phyloP scores from a whole-genome alignment of 2,888 invertebrate species.

The Saturnia japonica region DNA sequence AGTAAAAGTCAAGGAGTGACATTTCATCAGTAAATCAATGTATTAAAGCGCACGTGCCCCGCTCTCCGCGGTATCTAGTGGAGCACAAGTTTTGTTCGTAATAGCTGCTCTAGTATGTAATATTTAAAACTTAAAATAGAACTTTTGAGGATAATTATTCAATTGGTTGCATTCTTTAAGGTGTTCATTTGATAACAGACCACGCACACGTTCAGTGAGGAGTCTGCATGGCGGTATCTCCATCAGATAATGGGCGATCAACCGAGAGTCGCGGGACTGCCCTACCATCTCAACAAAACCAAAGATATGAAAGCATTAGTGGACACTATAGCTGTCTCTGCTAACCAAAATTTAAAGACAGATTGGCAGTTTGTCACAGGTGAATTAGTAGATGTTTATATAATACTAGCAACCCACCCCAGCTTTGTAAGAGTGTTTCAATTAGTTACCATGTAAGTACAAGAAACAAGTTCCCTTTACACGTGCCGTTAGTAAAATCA shows the following conservation, averaged over 20 bases:
- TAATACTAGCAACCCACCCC: no score
- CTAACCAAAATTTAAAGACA: constrained; percentile 47
- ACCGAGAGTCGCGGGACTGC: constrained; percentile 63
- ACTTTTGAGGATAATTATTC: background rate
- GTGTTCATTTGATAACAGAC: constrained; percentile 39
- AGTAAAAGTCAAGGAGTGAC: no score
- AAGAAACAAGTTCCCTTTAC: no score
- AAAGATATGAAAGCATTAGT: constrained; percentile 53
- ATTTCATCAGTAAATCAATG: no score
- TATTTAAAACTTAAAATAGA: no score
- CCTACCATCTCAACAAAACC: constrained; percentile 60
- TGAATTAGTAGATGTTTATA: constrained; percentile 32
- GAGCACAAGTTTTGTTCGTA: no score
- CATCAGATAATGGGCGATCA: constrained; percentile 51
- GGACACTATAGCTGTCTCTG: constrained; percentile 47
- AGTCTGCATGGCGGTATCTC: constrained; percentile 53
- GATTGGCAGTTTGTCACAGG: constrained; percentile 67
- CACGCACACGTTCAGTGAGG: constrained; percentile 61
- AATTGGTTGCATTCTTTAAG: background rate
- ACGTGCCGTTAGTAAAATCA: no score
- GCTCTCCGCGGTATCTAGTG: no score
- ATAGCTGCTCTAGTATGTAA: no score
- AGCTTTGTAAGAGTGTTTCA: no score
- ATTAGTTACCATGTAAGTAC: no score
- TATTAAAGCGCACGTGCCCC: no score